These are phyloP conservation scores for Hymenochirus boettgeri DNA, from an alignment of 2,113 vertebrate species.

Conservation along the genomic window DNA sequence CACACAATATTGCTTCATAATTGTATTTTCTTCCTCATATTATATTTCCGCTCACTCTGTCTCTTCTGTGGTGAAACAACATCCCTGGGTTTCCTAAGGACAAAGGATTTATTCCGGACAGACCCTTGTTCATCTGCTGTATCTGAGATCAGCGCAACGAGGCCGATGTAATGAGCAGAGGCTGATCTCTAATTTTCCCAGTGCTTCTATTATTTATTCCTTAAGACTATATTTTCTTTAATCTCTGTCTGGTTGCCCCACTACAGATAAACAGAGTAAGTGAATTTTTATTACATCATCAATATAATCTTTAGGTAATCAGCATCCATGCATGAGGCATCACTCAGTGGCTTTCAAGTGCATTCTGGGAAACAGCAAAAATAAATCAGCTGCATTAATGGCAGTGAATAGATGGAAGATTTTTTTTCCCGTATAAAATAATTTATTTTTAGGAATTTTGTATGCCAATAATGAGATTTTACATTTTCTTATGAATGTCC, in stretches of 20 bases:
- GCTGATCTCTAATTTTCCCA: constrained; percentile 44
- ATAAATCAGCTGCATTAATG: no score
- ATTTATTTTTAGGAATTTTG: no score
- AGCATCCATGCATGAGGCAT: constrained; percentile 57
- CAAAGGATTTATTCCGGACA: constrained; percentile 2
- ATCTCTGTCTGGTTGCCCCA: constrained; percentile 65
- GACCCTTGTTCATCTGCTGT: not conserved
- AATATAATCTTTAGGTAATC: constrained; percentile 73
- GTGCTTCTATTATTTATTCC: constrained; percentile 63
- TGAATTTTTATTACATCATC: constrained; percentile 78
- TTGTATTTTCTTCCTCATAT: no score
- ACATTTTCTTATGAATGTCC: no score
- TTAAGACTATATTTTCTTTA: constrained; percentile 65
- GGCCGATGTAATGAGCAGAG: constrained; percentile 16
- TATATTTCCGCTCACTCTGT: not conserved
- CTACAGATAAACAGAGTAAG: constrained; percentile 69
- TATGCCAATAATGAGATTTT: no score
- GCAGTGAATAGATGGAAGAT: no score
- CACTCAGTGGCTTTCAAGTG: constrained; percentile 52
- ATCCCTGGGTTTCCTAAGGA: constrained; percentile 10
- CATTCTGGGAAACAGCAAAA: no score
- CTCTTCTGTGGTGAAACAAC: not conserved
- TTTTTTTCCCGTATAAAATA: no score
- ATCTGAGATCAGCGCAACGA: not conserved
- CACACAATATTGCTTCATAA: no score